A percentile compares a stretch with the other conserved stretches of the same genome.
These are phyloP conservation scores for Patella ulyssiponensis DNA, from an alignment of 2,888 invertebrate genomes.

Conservation along the genomic window DNA sequence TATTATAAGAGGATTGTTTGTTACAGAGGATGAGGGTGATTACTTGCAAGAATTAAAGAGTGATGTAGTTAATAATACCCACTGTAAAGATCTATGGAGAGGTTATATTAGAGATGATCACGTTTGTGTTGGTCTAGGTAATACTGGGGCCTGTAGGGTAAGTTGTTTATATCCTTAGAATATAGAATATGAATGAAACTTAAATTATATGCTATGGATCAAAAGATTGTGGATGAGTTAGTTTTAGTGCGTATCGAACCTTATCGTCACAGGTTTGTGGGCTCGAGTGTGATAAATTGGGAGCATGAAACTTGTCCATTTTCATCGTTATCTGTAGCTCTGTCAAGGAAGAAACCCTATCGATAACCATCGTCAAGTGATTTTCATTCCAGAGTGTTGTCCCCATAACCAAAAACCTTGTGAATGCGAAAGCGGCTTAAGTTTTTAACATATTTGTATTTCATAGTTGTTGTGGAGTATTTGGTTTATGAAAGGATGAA, in stretches of 20 bases:
- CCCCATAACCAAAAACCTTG: no score
- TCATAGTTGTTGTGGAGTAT: no score
- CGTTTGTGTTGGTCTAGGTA: conserved; percentile 34
- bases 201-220: neutral
- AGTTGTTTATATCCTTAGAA: neutral
- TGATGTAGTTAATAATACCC: conserved; percentile 23
- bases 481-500: no score
- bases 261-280: neutral
- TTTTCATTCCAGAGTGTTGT: no score
- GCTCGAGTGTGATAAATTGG: no score
- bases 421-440: no score
- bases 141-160: conserved; percentile 34
- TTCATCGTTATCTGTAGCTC: no score
- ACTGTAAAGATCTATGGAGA: conserved; percentile 35
- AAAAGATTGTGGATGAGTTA: neutral
- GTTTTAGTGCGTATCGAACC: neutral
- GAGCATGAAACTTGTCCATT: no score
- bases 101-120: conserved; percentile 31
- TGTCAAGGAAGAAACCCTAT: no score
- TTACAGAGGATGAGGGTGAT: conserved; percentile 6
- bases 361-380: no score
- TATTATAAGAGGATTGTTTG: no score
- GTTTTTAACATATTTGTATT: no score
- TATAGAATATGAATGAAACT: neutral
- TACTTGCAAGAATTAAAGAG: conserved; percentile 31